Base-by-base conservation (phyloP, 2,113 vertebrate genomes). In the Merops nubicus region DNA sequence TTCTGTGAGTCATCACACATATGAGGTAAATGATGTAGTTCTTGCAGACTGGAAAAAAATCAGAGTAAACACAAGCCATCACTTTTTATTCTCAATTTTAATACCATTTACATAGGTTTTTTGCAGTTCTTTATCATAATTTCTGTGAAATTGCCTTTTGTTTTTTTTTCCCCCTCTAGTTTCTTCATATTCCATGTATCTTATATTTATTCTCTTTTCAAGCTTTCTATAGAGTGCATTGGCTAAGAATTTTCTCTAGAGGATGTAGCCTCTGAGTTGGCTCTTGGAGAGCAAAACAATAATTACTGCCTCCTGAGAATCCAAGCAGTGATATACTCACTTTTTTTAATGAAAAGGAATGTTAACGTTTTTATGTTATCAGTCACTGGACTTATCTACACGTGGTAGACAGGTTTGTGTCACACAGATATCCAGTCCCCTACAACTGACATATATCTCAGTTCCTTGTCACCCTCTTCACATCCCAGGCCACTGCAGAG, bases 81-180 rank as follows among this genome's bases (percentile, higher is more conserved):
- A 57, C 11, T 64, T 78, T 59, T 60, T 91, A 33, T 87, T 69
- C 12, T 85, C 5, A n/a, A 0, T 64, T 72, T 76, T 59, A 75
- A 25, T 31, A 20, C 1, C n/a, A 48, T 57, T 80, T 54, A 4
- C 12, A 20, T n/a, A 22, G 10, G 25, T 85, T 79, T 88, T 15
- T 51, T 12, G 5, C 59, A 34, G 8, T 6, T 89, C 2, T 51
- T 76, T 5, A 33, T 54, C 48, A 38, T 1, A 75, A 50, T 2
- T 31, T 74, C 18, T 42, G 15, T 62, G 31, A 89, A 69, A 47
- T 40, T 81, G 57, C 26, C 12, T 53, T 40, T 15, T 1, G 0
- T 23, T 29, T 34, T 1, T 0, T 23, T 29, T 34, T 15, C 1
- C 0, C 0, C 9, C 6, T 4, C 2, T 0, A 10, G 0, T 76